Evolutionary conservation across 2,113 vertebrate species (phyloP), one percentile per base, ranked within the genome.

Genomic region (Macquaria ambigua): DNA sequence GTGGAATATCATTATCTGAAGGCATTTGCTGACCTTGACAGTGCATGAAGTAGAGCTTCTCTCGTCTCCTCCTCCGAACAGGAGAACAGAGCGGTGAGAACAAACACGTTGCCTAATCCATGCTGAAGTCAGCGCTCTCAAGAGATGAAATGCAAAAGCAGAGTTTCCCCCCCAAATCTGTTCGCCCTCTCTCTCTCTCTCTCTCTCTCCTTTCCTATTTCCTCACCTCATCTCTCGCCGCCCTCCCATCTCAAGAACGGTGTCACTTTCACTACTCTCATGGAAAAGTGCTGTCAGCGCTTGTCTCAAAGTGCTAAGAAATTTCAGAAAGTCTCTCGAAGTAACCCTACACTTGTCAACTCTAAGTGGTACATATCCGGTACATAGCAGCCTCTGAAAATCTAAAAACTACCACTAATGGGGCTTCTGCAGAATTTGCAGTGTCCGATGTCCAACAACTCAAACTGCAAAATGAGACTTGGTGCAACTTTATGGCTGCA

Each of bases 41-140:
- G 85, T 9, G 68, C 73, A 81, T 75, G 72, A 85, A 85, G 77
- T 63, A 63, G 72, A 83, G 80, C 85, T 83, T 79, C 77, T 84
- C 86, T 73, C 62, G 16, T 87, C 76, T 81, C 59, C 80, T 82
- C 83, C 82, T 59, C 64, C 69, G 58, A 87, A 83, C 52, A 70
- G 76, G 83, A 87, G 81, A 90, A 87, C 78, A 88, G 88, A 94
- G 87, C 81, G 41, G 67, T 41, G 83, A 87, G 90, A 93, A 93
- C 89, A 94, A 93, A 93, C 89, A 91, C 74, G 0, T 55, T 66
- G 86, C 90, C 91, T 92, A 93, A 94, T 95, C 88, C 89, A 8
- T 92, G 94, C 94, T 95, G 93, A 94, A 92, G 91, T 95, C 93
- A 94, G 94, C 91, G 64, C 83, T 94, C 92, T 87, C 79, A 34